Percentiles rank a stretch among this genome's conserved stretches.
Evolutionary conservation across 2,888 invertebrate species (phyloP).

Genomic region (Phorcus lineatus): DNA sequence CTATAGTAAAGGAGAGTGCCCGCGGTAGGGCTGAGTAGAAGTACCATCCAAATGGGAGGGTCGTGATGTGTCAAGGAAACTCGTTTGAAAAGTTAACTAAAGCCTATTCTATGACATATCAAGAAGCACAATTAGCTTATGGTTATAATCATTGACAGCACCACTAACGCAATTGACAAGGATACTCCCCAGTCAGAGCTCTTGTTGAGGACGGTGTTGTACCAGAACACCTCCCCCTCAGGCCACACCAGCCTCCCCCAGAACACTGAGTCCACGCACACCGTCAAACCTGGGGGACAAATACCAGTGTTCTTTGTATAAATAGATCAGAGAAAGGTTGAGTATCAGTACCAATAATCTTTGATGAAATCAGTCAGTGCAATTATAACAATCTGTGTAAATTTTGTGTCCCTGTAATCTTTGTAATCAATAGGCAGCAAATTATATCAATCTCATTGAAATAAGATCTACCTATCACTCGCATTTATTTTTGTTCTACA

Average conservation of each 20-base stretch:
- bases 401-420: too few species aligned
- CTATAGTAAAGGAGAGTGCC: slow-evolving; percentile 87
- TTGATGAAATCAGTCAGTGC: too few species aligned
- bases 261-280: slow-evolving; percentile 92
- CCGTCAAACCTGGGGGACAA: slow-evolving; percentile 82
- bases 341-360: too few species aligned
- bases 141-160: background rate
- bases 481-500: too few species aligned
- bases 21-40: slow-evolving; percentile 97
- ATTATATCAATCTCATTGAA: too few species aligned
- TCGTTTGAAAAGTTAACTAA: background rate
- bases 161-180: slow-evolving; percentile 77
- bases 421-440: too few species aligned
- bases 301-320: slow-evolving; percentile 70
- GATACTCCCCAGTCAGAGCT: slow-evolving; percentile 98
- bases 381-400: too few species aligned
- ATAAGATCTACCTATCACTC: too few species aligned
- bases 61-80: slow-evolving; percentile 55
- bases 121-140: too few species aligned
- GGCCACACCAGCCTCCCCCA: slow-evolving; percentile 95
- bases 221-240: slow-evolving; percentile 97
- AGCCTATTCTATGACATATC: background rate
- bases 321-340: too few species aligned
- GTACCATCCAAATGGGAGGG: slow-evolving; percentile 94
- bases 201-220: slow-evolving; percentile 93